phyloP scores from a whole-genome alignment of 2,113 vertebrate species.

The Xenotilapia flavipinnis region DNA sequence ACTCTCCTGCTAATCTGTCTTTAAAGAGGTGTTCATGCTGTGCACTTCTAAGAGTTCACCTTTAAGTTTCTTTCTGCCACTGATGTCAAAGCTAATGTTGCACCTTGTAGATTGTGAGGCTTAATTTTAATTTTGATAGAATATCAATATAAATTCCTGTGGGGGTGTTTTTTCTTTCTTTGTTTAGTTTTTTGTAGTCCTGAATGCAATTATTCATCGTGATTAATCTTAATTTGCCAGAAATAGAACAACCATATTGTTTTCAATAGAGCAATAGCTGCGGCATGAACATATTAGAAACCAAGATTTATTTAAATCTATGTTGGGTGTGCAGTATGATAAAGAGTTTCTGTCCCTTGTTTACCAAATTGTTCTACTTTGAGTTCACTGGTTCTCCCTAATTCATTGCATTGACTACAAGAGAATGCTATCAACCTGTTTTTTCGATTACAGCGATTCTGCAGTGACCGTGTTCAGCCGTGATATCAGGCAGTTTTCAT shows the following conservation, averaged over 20 bases:
- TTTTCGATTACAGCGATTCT: background rate
- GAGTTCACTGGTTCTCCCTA: background rate
- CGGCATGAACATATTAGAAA: background rate
- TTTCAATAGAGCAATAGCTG: background rate
- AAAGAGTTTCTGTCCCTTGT: background rate
- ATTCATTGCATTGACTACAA: background rate
- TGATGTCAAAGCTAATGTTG: background rate
- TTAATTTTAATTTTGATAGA: background rate
- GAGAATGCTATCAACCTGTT: background rate
- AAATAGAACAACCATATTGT: background rate
- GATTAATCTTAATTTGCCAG: background rate
- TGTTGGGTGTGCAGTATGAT: background rate
- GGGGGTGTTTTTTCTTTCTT: background rate
- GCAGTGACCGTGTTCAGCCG: background rate
- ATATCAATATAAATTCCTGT: background rate
- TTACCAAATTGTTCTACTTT: background rate
- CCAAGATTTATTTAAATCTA: background rate
- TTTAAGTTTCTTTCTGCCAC: background rate
- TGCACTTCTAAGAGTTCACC: background rate
- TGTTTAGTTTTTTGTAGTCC: background rate
- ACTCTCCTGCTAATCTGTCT: background rate
- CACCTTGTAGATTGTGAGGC: background rate
- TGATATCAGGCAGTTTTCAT: rapidly evolving
- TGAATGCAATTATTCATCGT: background rate
- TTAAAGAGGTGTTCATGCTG: background rate